Base-by-base conservation (phyloP, 2,888 invertebrate genomes). In the Drosophila trichaetosa region DNA sequence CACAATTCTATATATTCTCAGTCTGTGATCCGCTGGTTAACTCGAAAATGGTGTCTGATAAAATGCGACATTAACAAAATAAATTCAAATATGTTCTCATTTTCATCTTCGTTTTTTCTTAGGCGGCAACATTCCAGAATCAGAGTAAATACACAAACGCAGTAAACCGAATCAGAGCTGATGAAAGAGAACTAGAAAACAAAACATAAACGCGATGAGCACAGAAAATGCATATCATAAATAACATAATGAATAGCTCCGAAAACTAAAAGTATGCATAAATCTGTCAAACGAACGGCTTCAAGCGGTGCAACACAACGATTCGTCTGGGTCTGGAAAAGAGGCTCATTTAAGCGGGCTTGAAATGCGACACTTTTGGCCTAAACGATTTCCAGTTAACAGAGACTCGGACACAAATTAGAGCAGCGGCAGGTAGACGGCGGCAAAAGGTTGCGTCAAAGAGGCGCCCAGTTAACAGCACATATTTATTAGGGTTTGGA, bases 331-430 rank as follows among this genome's bases (percentile, higher is more conserved):
- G 60, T 36, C 21, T 27, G 49, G 34, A 53, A 64, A 54, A 65
- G 69, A 1, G 40, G 54, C 40, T 62, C 71, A 56, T 60, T 79
- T 71, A 49, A 61, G 53, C 31, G 7, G 66, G 58, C 68, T 69
- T 70, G 83, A 84, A 84, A 87, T 42, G 82, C 84, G 82, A 89
- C 87, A 89, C 84, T 82, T 76, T 79, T 71, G 73, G 73, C 73
- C 75, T 69, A 65, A 80, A 79, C 57, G 62, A 75, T 67, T 89
- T 89, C 84, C 82, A 73, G 79, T 77, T 84, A 87, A 83, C 70
- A 53, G 29, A 61, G 59, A 60, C 58, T 56, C 46, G 57, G 34
- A 60, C 52, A 69, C 76, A 80, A 87, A 83, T 69, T 83, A 83
- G 89, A 73, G 83, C 86, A 80, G 59, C 60, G 69, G 8, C 72